Evolutionary conservation across 2,888 invertebrate species (phyloP), one percentile per base, ranked within the genome.

Genomic region (Corbicula japonica): DNA sequence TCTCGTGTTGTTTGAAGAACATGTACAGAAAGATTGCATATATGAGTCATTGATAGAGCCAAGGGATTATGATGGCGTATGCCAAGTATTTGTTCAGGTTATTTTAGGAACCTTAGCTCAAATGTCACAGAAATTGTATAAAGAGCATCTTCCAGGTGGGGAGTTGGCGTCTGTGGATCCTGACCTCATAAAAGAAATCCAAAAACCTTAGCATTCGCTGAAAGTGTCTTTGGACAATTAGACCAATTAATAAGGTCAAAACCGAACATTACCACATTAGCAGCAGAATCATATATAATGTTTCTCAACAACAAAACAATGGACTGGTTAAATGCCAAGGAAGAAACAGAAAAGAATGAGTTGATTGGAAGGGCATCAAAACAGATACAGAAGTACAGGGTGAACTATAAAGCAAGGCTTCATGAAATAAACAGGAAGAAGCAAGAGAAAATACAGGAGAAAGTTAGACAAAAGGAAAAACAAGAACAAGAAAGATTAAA

Each of bases 141-240:
- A 69, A 54, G 74, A 74, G 18, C 56, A 75, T 48, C 21, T 69
- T 32, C 74, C 61, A 15, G 54, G 61, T 1, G 52, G 52, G 56
- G 62, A 71, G 46, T 10, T 71, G n/a, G 32, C 34, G 21, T 15
- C 10, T 8, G 28, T 62, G 30, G 48, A 56, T 38, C 44, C 48
- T 28, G 21, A 35, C 26, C 8, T 15, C 21, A n/a, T 58, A 76
- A 63, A 58, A 65, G 63, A 18, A 41, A 12, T 5, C 74, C 77
- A n/a, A 77, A 77, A 69, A 75, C 75, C 2, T 78, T 75, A n/a
- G 71, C 71, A 28, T 82, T 71, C 63, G 78, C 78, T 8, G 78
- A 81, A 63, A 78, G 76, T 72, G 50, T 70, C n/a, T 72, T 72
- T 63, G 72, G 50, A 18, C 71, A 71, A 38, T 23, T 71, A 23